Conservation (phyloP, 2,888 invertebrate species). For the Steromphala cineraria region DNA sequence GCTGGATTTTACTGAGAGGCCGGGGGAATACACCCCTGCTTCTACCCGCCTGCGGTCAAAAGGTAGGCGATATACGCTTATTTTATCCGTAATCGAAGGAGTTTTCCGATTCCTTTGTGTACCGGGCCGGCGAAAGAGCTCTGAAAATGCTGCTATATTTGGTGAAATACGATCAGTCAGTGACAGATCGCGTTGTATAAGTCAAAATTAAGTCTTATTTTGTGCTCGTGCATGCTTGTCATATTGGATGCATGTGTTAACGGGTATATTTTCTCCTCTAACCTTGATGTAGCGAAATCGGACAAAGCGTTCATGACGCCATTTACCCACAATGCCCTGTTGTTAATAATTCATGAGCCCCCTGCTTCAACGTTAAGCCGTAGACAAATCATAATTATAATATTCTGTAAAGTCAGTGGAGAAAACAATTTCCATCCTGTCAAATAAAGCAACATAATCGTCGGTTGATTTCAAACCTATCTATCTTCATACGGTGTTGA, state of each 20-base stretch:
- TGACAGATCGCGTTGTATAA: neutral
- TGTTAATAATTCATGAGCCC: constrained; percentile 1
- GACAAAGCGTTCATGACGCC: neutral
- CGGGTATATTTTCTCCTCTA: neutral
- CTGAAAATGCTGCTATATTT: neutral
- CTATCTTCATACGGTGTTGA: too few species aligned
- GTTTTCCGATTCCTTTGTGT: neutral
- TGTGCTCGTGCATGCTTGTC: neutral
- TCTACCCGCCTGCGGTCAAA: neutral
- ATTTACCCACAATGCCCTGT: neutral
- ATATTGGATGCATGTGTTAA: neutral
- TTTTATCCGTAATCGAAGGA: neutral
- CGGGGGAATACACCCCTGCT: neutral
- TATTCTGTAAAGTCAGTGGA: neutral
- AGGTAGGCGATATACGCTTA: neutral
- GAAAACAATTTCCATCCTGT: neutral
- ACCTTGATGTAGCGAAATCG: neutral
- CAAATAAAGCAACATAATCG: too few species aligned
- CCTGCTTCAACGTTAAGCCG: neutral
- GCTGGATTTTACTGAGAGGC: neutral
- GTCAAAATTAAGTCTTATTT: neutral
- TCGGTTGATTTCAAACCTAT: too few species aligned
- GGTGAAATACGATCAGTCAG: neutral
- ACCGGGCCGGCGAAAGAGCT: neutral
- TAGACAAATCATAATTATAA: neutral